A percentile compares a stretch with the other conserved stretches of the same genome.
Conservation (phyloP, 2,797 vertebrate genomes). For the Echeneis naucrates region DNA sequence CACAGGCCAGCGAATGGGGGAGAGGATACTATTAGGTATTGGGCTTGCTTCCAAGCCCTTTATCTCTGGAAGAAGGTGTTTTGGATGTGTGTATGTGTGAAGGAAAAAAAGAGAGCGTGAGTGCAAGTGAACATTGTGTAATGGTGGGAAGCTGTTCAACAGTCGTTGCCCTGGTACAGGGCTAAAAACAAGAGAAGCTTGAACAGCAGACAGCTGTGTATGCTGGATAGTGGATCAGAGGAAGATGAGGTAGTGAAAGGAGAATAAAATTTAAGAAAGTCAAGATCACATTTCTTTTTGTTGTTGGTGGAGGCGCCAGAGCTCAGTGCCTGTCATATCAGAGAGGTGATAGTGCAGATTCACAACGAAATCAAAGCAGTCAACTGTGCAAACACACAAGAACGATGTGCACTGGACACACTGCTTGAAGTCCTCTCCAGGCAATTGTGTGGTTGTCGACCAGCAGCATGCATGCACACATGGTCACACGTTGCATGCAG, state of each 20-base stretch:
- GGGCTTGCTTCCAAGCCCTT: slow-evolving; percentile 75
- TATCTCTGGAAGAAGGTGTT: slow-evolving; percentile 81
- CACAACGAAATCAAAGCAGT: slow-evolving; percentile 40
- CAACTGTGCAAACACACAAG: slow-evolving; percentile 14
- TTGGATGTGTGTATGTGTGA: slow-evolving; percentile 71
- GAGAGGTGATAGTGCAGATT: slow-evolving; percentile 56
- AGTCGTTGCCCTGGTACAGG: slow-evolving; percentile 71
- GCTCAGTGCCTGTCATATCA: slow-evolving; percentile 50
- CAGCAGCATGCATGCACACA: slow-evolving; percentile 21
- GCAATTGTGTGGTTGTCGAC: slow-evolving; percentile 11
- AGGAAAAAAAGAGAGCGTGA: slow-evolving; percentile 72
- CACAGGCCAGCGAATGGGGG: slow-evolving; percentile 74
- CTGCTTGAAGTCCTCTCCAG: background rate
- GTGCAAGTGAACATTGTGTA: slow-evolving; percentile 78
- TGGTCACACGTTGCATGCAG: slow-evolving; percentile 16
- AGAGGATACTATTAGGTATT: slow-evolving; percentile 72
- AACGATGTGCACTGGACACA: slow-evolving; percentile 5
- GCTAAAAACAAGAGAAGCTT: slow-evolving; percentile 63
- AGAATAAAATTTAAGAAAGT: slow-evolving; percentile 43
- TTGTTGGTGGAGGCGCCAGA: slow-evolving; percentile 39
- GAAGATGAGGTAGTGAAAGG: slow-evolving; percentile 39
- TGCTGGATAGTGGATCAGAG: slow-evolving; percentile 51
- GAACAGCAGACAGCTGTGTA: slow-evolving; percentile 72
- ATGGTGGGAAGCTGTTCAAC: slow-evolving; percentile 82
- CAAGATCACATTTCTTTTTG: slow-evolving; percentile 50